These are phyloP conservation scores for Cheilosia pagana DNA, from an alignment of 2,888 invertebrate genomes.

Conservation along the genomic window DNA sequence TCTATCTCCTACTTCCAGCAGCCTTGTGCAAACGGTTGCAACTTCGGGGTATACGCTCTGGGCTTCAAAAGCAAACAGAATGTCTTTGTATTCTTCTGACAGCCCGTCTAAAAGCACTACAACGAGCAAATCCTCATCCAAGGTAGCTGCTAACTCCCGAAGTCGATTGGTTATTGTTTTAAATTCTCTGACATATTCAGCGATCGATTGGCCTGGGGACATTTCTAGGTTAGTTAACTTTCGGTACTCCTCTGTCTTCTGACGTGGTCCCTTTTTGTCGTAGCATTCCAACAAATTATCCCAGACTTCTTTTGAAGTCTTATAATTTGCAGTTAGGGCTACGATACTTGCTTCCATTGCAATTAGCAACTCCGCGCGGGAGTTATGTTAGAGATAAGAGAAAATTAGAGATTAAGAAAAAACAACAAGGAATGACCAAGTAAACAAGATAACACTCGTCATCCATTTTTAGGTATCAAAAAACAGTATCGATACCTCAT, in stretches of 20 bases:
- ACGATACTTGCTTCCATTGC: slow-evolving; percentile 43
- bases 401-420: too few species aligned
- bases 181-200: slow-evolving; percentile 24
- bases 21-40: slow-evolving; percentile 20
- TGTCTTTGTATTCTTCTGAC: slow-evolving; percentile 36
- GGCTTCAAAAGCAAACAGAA: slow-evolving; percentile 37
- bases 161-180: slow-evolving; percentile 24
- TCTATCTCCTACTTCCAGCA: slow-evolving; percentile 41
- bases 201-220: neutral
- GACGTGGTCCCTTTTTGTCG: slow-evolving; percentile 27
- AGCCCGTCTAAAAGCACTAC: slow-evolving; percentile 44
- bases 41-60: slow-evolving; percentile 34
- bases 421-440: too few species aligned
- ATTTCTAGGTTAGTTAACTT: slow-evolving; percentile 29
- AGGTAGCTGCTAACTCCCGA: slow-evolving; percentile 28
- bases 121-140: slow-evolving; percentile 42
- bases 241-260: slow-evolving; percentile 39
- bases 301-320: slow-evolving; percentile 62
- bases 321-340: slow-evolving; percentile 20
- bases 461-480: too few species aligned
- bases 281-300: slow-evolving; percentile 37
- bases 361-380: slow-evolving; percentile 22
- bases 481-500: too few species aligned
- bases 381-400: too few species aligned
- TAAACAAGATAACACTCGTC: too few species aligned